A percentile compares a stretch with the other conserved stretches of the same genome.
Conservation (phyloP, 1,140 invertebrate species). For the Drosophila pallidifrons region DNA sequence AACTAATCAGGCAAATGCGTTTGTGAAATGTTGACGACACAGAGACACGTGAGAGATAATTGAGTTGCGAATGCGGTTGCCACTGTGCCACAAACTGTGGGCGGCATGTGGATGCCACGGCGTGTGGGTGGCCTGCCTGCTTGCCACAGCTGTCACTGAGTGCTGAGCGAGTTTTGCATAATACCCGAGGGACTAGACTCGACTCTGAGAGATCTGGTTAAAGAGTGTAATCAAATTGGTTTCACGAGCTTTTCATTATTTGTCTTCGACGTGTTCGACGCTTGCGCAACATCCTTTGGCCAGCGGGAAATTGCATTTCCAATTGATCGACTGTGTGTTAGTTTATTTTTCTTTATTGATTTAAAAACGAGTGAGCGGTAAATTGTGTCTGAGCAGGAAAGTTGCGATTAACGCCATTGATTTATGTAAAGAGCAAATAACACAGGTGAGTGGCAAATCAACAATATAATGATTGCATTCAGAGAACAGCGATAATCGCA, state of each 20-base stretch:
- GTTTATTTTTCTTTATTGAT: slow-evolving; percentile 39
- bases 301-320: slow-evolving; percentile 71
- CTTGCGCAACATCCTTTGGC: slow-evolving; percentile 69
- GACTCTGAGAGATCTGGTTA: neutral
- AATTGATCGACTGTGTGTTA: slow-evolving; percentile 60
- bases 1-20: slow-evolving; percentile 52
- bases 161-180: slow-evolving; percentile 14
- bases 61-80: slow-evolving; percentile 40
- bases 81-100: slow-evolving; percentile 20
- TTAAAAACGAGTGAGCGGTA: slow-evolving; percentile 55
- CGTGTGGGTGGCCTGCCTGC: slow-evolving; percentile 36
- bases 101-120: slow-evolving; percentile 1
- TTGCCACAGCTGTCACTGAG: slow-evolving; percentile 10
- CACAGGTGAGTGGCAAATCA: slow-evolving; percentile 54
- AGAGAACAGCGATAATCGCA: slow-evolving; percentile 33
- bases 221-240: slow-evolving; percentile 57
- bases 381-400: slow-evolving; percentile 61
- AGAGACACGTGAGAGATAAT: slow-evolving; percentile 26
- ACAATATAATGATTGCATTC: slow-evolving; percentile 39
- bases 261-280: slow-evolving; percentile 9
- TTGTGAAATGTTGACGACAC: slow-evolving; percentile 25
- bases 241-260: slow-evolving; percentile 37
- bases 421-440: slow-evolving; percentile 75
- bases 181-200: slow-evolving; percentile 20
- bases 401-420: slow-evolving; percentile 68